Base-by-base conservation (phyloP, 2,797 vertebrate species). In the Hemitrygon akajei region DNA sequence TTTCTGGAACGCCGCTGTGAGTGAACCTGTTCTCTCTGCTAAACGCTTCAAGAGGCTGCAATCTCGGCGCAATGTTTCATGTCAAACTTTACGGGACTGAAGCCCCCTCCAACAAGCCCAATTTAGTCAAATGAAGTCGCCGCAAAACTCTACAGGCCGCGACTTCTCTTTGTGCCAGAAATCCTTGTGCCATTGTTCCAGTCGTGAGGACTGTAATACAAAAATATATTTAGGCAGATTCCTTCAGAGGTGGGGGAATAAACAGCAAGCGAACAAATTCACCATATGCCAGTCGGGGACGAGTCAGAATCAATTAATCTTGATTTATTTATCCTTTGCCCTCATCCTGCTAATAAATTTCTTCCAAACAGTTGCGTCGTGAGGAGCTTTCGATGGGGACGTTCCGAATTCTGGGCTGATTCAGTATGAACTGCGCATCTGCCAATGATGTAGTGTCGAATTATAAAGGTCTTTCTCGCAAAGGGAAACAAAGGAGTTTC, bases 401-500 rank as follows among this genome's bases (percentile, higher is more conserved):
- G 5, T 40, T 91, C 66, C n/a, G 4, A 66, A 22, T 73, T 89
- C 66, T n/a, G 58, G 25, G 60, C 12, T 34, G 84, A 27, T 22
- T 69, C 37, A 18, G 63, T 71, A 47, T 14, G 66, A 71, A 40
- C 89, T n/a, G n/a, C 20, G 30, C 37, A 30, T 92, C 37, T 47
- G 91, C 71, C 91, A 75, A 76, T 75, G 12, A 93, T 75, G 71
- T 76, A 30, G 11, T 56, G 71, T 4, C 27, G 71, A 93, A 56
- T 76, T 25, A 30, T 69, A n/a, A 20, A 91, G 20, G 60, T 69
- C 87, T 66, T 58, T 27, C 86, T 30, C 3, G 47, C 14, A 89
- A 20, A 66, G 7, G 81, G 73, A 91, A 75, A 93, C 82, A 94
- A 94, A 94, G 93, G 34, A 22, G 91, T 71, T 91, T 94, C 82